Conservation (phyloP, 2,888 invertebrate genomes). For the Scelioninae gen. 2 region DNA sequence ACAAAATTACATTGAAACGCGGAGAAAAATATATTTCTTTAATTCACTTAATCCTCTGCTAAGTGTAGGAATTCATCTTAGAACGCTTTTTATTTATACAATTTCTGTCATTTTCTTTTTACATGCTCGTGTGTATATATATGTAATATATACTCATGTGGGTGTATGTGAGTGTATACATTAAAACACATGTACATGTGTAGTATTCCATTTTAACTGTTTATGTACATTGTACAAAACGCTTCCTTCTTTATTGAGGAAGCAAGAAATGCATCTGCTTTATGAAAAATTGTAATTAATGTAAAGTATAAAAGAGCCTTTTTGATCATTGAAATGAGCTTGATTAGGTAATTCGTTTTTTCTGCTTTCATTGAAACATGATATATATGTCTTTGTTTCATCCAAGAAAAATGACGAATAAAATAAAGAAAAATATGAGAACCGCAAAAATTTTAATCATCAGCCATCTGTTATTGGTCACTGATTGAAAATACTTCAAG, state of each 20-base stretch:
- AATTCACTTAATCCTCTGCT: constrained; percentile 30
- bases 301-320: constrained; percentile 44
- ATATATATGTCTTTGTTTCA: constrained; percentile 75
- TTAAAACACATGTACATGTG: constrained; percentile 51
- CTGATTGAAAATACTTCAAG: constrained; percentile 97
- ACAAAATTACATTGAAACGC: constrained; percentile 49
- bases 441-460: constrained; percentile 99
- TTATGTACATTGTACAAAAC: constrained; percentile 57
- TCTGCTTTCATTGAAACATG: background rate
- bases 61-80: constrained; percentile 46
- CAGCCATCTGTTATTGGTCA: constrained; percentile 97
- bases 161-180: too few species aligned
- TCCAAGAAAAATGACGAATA: constrained; percentile 98
- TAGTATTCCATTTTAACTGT: constrained; percentile 43
- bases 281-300: constrained; percentile 38
- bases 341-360: constrained; percentile 11
- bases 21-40: constrained; percentile 47
- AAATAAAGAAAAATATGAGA: constrained; percentile 98
- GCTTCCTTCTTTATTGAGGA: constrained; percentile 45
- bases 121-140: constrained; percentile 53
- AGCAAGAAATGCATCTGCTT: constrained; percentile 60
- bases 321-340: constrained; percentile 25
- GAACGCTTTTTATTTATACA: constrained; percentile 46
- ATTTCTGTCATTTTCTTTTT: constrained; percentile 52
- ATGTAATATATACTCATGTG: too few species aligned